Base-by-base conservation (phyloP, 2,113 vertebrate species). In the Cyprinodon variegatus region DNA sequence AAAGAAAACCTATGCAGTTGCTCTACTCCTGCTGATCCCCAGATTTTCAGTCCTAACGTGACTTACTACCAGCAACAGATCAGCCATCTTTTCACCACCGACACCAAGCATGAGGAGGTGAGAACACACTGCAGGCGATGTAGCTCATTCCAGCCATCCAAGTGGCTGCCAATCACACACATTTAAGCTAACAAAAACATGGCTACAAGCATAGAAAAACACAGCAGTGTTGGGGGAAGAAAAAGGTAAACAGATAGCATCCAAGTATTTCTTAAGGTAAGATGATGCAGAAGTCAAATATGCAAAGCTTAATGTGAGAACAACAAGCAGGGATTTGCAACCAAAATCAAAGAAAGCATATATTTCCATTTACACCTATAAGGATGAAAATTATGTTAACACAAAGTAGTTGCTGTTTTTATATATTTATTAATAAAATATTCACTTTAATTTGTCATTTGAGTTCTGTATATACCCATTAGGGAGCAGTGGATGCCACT, bases 71-170 rank as follows among this genome's bases (percentile, higher is more conserved):
- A 64, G 72, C 72, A 73, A 71, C 57, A 61, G 39, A 65, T 77
- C 65, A 74, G 70, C 74, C 14, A 3, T 68, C 65, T 74, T 63
- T 4, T 61, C 74, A 76, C 50, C 63, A 62, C 72, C 76, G 72
- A 79, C 79, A 83, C 77, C 72, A 46, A 86, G 62, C 84, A 80
- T 81, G 61, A 73, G 78, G 83, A 83, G 83, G 79, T 4, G 77
- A 79, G 80, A 76, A 84, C 53, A 83, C 81, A 76, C 88, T 81
- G 78, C 67, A 79, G 78, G 81, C 72, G 0, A 62, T 53, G n/a
- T 14, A 57, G 73, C 88, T 92, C 80, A 76, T 91, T 89, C 65
- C 85, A 88, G 86, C 89, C 89, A 90, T 90, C 76, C 74, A 5
- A 64, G 70, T 9, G 67, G 65, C 86, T 90, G 91, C 77, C 87